Evolutionary conservation across 2,888 invertebrate genomes (phyloP).

Genomic region (Parelbella ahira): DNA sequence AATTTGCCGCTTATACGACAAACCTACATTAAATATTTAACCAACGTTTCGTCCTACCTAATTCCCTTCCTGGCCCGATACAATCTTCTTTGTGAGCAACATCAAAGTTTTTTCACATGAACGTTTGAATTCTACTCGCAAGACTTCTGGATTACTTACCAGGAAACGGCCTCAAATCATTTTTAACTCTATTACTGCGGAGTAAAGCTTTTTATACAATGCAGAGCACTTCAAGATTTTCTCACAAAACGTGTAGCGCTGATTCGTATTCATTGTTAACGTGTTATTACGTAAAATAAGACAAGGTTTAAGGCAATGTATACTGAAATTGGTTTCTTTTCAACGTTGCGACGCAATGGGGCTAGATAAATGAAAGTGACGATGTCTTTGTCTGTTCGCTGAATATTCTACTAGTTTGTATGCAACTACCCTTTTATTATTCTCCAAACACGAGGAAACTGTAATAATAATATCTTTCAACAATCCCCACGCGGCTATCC

Average conservation of each 20-base stretch:
- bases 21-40: conserved; percentile 25
- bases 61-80: conserved; percentile 19
- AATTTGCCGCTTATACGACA: conserved; percentile 21
- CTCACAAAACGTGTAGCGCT: conserved; percentile 18
- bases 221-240: background rate
- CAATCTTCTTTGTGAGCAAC: conserved; percentile 22
- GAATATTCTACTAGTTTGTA: conserved; percentile 3
- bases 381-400: conserved; percentile 9
- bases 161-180: background rate
- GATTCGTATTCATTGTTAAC: conserved; percentile 26
- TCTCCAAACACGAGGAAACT: background rate
- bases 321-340: conserved; percentile 23
- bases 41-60: conserved; percentile 8
- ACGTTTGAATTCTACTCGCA: conserved; percentile 21
- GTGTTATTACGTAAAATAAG: conserved; percentile 25
- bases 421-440: conserved; percentile 2
- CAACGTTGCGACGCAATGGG: conserved; percentile 8
- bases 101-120: conserved; percentile 24
- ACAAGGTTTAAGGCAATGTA: conserved; percentile 23
- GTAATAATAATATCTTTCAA: too few relatives aligned
- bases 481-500: too few relatives aligned
- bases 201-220: conserved; percentile 1
- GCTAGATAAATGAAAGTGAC: conserved; percentile 11
- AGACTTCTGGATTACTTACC: conserved; percentile 19
- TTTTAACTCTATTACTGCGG: background rate